Percentiles rank a stretch among this genome's conserved stretches.
Conservation (phyloP, 2,888 invertebrate species). For the Atherix ibis region DNA sequence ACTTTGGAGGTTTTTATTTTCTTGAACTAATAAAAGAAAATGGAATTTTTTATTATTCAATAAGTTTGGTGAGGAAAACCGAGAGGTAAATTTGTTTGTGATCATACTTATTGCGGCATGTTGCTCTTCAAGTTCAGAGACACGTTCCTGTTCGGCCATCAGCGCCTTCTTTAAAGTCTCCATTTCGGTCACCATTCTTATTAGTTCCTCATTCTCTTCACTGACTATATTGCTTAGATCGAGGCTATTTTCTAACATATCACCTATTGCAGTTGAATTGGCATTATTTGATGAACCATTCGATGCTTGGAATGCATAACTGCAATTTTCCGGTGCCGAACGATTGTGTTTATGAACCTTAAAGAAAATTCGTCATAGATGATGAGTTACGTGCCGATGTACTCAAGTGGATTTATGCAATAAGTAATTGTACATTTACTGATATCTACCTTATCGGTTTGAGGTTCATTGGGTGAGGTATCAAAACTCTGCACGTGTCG, state of each 20-base stretch:
- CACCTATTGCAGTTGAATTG: constrained; percentile 24
- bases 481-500: constrained; percentile 6
- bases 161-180: constrained; percentile 52
- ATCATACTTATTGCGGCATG: constrained; percentile 38
- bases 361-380: constrained; percentile 3
- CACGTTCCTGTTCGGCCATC: constrained; percentile 53
- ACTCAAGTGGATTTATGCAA: no score
- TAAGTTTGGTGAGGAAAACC: no score
- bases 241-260: constrained; percentile 13
- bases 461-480: constrained; percentile 5
- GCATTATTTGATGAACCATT: constrained; percentile 13
- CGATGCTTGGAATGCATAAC: constrained; percentile 17
- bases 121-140: constrained; percentile 63
- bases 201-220: constrained; percentile 30
- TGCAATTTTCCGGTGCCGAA: constrained; percentile 18
- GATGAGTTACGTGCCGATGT: no score
- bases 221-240: constrained; percentile 13
- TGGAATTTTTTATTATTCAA: no score
- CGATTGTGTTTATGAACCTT: constrained; percentile 17
- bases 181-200: constrained; percentile 50
- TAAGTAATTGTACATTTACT: no score
- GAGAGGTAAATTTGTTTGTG: no score
- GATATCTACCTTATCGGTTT: constrained; percentile 8
- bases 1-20: constrained; percentile 29
- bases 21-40: constrained; percentile 21